phyloP scores from a whole-genome alignment of 2,113 vertebrate genomes.

The Blennius ocellaris region DNA sequence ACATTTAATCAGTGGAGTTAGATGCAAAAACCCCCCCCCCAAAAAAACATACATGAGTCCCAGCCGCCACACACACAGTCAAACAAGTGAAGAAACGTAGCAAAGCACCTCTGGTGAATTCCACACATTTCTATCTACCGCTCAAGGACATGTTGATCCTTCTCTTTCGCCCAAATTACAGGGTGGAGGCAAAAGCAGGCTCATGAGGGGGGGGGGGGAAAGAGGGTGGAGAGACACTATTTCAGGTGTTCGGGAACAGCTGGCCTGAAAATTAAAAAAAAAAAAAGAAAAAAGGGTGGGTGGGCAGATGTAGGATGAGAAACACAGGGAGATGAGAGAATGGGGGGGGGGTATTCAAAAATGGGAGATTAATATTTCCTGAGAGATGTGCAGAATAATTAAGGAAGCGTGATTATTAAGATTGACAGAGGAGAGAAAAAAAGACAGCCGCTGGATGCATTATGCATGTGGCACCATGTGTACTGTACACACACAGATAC shows the following conservation, averaged over 20 bases:
- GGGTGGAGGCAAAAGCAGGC: conserved; percentile 46
- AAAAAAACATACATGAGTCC: not conserved
- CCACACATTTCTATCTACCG: conserved; percentile 69
- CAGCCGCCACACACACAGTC: not conserved
- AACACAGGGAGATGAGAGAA: conserved; percentile 31
- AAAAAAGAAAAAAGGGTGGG: conserved; percentile 22
- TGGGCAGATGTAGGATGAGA: conserved; percentile 24
- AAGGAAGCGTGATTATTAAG: conserved; percentile 36
- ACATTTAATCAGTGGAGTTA: not conserved
- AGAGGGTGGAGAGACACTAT: conserved; percentile 14
- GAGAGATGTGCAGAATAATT: conserved; percentile 53
- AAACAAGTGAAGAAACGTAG: conserved; percentile 49
- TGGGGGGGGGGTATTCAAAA: conserved; percentile 27
- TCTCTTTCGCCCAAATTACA: conserved; percentile 76
- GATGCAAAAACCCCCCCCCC: conserved; percentile 1
- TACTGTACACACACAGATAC: conserved; percentile 53
- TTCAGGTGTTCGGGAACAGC: conserved; percentile 83
- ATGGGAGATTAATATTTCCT: conserved; percentile 61
- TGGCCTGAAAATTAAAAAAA: conserved; percentile 57
- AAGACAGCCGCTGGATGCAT: conserved; percentile 13
- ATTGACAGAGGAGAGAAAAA: conserved; percentile 43
- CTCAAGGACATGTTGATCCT: conserved; percentile 76
- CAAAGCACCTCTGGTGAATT: conserved; percentile 62
- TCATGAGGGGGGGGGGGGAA: conserved; percentile 2
- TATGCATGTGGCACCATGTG: conserved; percentile 14